Percentiles rank a stretch among this genome's conserved stretches.
Conservation (phyloP, 2,797 vertebrate species). For the Ptychobarbus kaznakovi region DNA sequence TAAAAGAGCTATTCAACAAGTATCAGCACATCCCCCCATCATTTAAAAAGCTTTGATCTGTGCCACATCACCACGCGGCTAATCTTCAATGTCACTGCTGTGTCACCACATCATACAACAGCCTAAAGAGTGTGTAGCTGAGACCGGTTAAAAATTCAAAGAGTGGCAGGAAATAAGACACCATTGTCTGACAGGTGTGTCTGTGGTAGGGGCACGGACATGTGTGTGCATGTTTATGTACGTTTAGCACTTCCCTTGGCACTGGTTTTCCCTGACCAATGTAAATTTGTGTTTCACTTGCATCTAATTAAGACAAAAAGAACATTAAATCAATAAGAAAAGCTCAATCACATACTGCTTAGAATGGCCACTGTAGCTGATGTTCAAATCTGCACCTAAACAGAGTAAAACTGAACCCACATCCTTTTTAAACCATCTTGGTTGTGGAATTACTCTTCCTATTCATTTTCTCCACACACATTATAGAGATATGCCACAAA, state of each 20-base stretch:
- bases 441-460: neutral
- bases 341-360: neutral
- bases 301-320: neutral
- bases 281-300: neutral
- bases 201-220: slow-evolving; percentile 25
- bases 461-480: neutral
- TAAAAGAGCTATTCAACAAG: slow-evolving; percentile 65
- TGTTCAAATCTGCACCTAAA: neutral
- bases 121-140: slow-evolving; percentile 22
- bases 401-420: neutral
- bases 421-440: neutral
- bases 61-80: slow-evolving; percentile 43
- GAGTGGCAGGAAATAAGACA: slow-evolving; percentile 56
- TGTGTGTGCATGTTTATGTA: slow-evolving; percentile 17
- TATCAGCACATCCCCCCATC: slow-evolving; percentile 59
- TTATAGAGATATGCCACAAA: neutral
- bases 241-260: slow-evolving; percentile 1
- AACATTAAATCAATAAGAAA: neutral
- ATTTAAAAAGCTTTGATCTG: slow-evolving; percentile 63
- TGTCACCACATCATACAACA: slow-evolving; percentile 49
- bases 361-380: neutral
- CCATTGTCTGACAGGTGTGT: slow-evolving; percentile 44
- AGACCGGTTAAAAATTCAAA: slow-evolving; percentile 59
- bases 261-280: neutral
- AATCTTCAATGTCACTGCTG: slow-evolving; percentile 45